These are phyloP conservation scores for Podocnemis expansa DNA, from an alignment of 2,113 vertebrate genomes.

Conservation along the genomic window DNA sequence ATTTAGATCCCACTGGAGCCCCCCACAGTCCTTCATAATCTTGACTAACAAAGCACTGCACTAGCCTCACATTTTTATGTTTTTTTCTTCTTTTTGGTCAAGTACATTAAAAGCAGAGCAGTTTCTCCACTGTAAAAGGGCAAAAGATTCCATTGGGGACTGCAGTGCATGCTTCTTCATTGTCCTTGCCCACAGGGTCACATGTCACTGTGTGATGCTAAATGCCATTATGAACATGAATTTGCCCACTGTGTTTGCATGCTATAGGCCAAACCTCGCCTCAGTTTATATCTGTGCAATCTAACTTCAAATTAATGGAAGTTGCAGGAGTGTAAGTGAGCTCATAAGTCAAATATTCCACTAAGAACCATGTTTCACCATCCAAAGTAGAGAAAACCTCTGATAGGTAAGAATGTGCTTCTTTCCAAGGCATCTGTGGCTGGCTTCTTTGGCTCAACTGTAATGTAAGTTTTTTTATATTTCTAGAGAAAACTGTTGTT, in stretches of 20 bases:
- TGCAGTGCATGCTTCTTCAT: rapidly evolving
- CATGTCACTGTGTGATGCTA: background rate
- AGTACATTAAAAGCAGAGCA: rapidly evolving
- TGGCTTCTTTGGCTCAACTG: background rate
- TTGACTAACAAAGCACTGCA: constrained; percentile 17
- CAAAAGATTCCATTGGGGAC: background rate
- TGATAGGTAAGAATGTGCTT: background rate
- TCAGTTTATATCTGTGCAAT: background rate
- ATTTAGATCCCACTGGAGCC: background rate
- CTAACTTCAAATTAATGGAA: background rate
- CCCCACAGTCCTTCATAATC: background rate
- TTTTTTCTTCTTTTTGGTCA: background rate
- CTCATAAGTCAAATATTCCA: background rate
- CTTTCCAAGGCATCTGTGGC: background rate
- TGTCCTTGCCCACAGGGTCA: background rate
- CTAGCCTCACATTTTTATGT: background rate
- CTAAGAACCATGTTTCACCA: background rate
- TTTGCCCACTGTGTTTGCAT: background rate
- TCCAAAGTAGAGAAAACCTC: background rate
- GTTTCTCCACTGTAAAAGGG: background rate
- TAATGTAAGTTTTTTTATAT: background rate
- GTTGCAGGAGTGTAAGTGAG: background rate
- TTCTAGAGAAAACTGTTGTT: background rate
- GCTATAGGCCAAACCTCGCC: background rate
- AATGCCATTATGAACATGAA: background rate